Base-by-base conservation (phyloP, 1,140 invertebrate genomes). In the Aphelenchoides avenae region DNA sequence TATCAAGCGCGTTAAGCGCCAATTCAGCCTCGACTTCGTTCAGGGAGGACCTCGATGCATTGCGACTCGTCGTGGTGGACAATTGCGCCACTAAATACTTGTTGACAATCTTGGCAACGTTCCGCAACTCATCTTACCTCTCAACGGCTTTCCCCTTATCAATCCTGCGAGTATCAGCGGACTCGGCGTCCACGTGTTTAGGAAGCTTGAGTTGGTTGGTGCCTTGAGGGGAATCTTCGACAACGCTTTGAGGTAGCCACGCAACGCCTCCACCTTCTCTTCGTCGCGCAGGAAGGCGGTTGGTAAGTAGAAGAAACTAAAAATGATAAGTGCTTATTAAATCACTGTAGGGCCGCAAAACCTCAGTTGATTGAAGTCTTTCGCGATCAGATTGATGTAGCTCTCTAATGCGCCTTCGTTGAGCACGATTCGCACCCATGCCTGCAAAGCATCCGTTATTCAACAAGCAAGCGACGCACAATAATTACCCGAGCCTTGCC, bases 121-220 rank as follows among this genome's bases (percentile, higher is more conserved):
- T n/a, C n/a, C n/a, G n/a, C n/a, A n/a, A n/a, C n/a, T n/a, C n/a
- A n/a, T n/a, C n/a, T n/a, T n/a, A n/a, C n/a, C 48, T 43, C 53
- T 50, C 15, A 60, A 27, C 18, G 69, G 13, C 42, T 41, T 73
- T 61, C 1, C 60, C 63, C 18, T 22, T 26, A 49, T 73, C 36
- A 77, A 47, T 1, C 73, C 73, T 13, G 73, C 69, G 11, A 75
- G 40, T 46, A 70, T 68, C 22, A 77, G 48, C 7, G 73, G 73
- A 46, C 57, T 65, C 2, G 75, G 75, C 2, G 75, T 75, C 73
- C 73, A 75, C 5, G 47, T 52, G 44, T 75, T 75, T 5, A 75
- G 49, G 22, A 75, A 53, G 27, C 52, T 44, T n/a, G 55, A 57
- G 37, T 74, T 74, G 20, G 57, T 61, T 13, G 73, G 66, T 13